Percentiles rank a stretch among this genome's conserved stretches.
phyloP scores from a whole-genome alignment of 1,140 invertebrate species.

The Bombus breviceps region DNA sequence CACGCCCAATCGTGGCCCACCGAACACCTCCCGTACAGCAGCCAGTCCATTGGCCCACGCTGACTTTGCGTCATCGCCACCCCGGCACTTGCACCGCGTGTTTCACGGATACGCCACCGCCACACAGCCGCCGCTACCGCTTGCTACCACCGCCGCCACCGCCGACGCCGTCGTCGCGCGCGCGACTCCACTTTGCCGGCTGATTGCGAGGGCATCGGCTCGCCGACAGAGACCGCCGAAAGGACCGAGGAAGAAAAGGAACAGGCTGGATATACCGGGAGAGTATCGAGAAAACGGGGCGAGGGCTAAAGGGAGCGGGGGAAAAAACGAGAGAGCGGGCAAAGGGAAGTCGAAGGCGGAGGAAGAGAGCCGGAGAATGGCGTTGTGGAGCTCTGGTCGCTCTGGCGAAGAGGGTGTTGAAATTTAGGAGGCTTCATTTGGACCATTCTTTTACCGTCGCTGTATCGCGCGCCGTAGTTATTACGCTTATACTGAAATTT shows the following conservation, averaged over 20 bases:
- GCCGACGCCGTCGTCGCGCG: slow-evolving; percentile 20
- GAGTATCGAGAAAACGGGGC: slow-evolving; percentile 10
- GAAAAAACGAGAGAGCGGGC: slow-evolving; percentile 34
- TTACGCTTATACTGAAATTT: slow-evolving; percentile 57
- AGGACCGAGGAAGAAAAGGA: slow-evolving; percentile 6
- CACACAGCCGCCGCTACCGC: slow-evolving; percentile 6
- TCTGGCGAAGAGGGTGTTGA: slow-evolving; percentile 73
- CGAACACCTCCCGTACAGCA: slow-evolving; percentile 69
- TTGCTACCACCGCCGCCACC: slow-evolving; percentile 19
- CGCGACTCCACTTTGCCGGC: slow-evolving; percentile 49
- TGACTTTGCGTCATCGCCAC: slow-evolving; percentile 78
- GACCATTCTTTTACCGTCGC: slow-evolving; percentile 74
- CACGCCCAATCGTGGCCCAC: slow-evolving; percentile 76
- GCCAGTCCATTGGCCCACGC: slow-evolving; percentile 80
- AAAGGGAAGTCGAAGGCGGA: slow-evolving; percentile 25
- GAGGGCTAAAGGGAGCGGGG: slow-evolving; percentile 34
- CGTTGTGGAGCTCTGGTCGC: slow-evolving; percentile 6
- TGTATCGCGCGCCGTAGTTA: slow-evolving; percentile 51
- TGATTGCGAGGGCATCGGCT: slow-evolving; percentile 53
- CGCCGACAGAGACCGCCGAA: slow-evolving; percentile 28
- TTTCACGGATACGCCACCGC: slow-evolving; percentile 62
- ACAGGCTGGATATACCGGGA: not conserved
- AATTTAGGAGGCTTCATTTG: slow-evolving; percentile 81
- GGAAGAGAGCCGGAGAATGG: slow-evolving; percentile 23
- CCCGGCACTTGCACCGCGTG: slow-evolving; percentile 67